Evolutionary conservation across 2,797 vertebrate species (phyloP).

Genomic region (Zalophus californianus): DNA sequence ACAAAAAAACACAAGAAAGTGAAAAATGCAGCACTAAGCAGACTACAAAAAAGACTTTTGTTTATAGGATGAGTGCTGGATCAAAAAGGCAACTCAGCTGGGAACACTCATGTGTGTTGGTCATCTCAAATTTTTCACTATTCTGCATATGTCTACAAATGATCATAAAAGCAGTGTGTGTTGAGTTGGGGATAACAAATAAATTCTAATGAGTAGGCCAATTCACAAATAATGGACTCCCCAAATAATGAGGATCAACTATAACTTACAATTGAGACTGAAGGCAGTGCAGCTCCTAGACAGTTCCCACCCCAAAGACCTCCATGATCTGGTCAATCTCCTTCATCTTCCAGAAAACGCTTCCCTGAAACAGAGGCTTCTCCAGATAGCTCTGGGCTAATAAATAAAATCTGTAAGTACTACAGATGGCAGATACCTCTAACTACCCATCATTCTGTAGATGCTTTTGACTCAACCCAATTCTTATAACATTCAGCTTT

Average conservation of each 20-base stretch:
- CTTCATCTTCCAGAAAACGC: constrained; percentile 1
- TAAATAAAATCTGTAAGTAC: not conserved
- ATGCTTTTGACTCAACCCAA: not conserved
- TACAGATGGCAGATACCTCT: not conserved
- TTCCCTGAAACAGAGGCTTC: not conserved
- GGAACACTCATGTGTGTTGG: not conserved
- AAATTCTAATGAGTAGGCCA: not conserved
- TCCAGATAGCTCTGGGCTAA: not conserved
- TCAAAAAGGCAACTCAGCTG: not conserved
- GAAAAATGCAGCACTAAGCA: not conserved
- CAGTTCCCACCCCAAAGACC: not conserved
- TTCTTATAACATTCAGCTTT: not conserved
- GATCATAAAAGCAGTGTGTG: not conserved
- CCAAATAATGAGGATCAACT: not conserved
- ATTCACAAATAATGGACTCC: not conserved
- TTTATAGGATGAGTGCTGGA: not conserved
- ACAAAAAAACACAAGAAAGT: not conserved
- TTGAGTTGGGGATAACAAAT: not conserved
- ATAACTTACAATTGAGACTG: not conserved
- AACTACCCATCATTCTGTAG: not conserved
- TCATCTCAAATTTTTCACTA: not conserved
- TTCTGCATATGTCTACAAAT: not conserved
- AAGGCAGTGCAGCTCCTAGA: not conserved
- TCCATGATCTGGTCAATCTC: not conserved
- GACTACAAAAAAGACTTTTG: not conserved